phyloP scores from a whole-genome alignment of 2,113 vertebrate genomes.

The Hepsetus odoe region DNA sequence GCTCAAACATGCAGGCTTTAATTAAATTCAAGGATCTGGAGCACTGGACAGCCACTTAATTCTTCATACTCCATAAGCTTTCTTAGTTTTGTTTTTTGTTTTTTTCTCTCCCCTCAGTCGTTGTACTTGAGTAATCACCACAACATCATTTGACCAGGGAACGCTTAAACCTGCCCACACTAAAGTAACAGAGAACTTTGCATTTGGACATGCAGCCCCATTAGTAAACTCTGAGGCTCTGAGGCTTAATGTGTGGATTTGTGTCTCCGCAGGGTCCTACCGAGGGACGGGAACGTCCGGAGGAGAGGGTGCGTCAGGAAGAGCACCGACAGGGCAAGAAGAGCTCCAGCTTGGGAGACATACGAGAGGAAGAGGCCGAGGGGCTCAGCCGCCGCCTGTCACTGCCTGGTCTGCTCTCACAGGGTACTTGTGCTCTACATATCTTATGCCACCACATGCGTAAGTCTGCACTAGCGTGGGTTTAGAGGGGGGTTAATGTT shows the following conservation, averaged over 20 bases:
- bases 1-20: too few relatives aligned
- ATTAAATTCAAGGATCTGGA: too few relatives aligned
- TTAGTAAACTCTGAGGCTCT: not conserved
- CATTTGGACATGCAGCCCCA: too few relatives aligned
- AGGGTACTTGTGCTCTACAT: conserved; percentile 85
- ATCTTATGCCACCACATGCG: conserved; percentile 70
- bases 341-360: conserved; percentile 95
- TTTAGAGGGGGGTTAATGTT: not conserved
- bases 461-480: conserved; percentile 64
- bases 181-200: too few relatives aligned
- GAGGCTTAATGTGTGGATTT: conserved; percentile 10
- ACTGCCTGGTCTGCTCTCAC: conserved; percentile 92
- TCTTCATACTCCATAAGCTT: too few relatives aligned
- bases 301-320: conserved; percentile 85
- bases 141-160: too few relatives aligned
- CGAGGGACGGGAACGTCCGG: conserved; percentile 70
- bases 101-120: too few relatives aligned
- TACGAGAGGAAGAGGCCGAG: conserved; percentile 91
- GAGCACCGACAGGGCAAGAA: conserved; percentile 92
- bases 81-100: too few relatives aligned
- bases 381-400: conserved; percentile 90
- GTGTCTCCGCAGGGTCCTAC: conserved; percentile 37
- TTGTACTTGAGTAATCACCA: too few relatives aligned
- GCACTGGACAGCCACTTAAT: too few relatives aligned
- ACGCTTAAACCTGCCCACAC: too few relatives aligned